These are phyloP conservation scores for Etheostoma perlongum DNA, from an alignment of 2,797 vertebrate species.

Conservation along the genomic window DNA sequence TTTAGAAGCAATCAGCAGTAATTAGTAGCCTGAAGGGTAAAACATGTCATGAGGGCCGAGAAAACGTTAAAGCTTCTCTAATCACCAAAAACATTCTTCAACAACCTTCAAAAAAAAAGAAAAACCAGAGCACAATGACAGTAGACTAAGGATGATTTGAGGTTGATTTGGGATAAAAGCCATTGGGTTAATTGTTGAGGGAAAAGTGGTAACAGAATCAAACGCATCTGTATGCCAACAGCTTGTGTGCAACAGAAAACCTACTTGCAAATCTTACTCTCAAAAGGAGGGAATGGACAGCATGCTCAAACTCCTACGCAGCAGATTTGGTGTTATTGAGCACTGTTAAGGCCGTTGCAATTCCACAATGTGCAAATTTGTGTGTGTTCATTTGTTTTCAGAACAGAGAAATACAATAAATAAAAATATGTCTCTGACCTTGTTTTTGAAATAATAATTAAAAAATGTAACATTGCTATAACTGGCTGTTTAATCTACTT, in stretches of 20 bases:
- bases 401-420: constrained; percentile 34
- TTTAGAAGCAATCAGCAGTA: constrained; percentile 4
- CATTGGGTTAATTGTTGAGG: constrained; percentile 19
- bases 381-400: constrained; percentile 21
- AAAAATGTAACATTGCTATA: not conserved
- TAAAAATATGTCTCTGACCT: constrained; percentile 42
- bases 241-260: constrained; percentile 55
- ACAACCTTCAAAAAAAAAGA: not conserved
- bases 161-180: constrained; percentile 35
- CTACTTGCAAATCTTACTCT: constrained; percentile 40
- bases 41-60: constrained; percentile 4
- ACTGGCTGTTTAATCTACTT: constrained; percentile 23
- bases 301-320: constrained; percentile 76
- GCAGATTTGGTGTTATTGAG: constrained; percentile 74
- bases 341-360: constrained; percentile 25
- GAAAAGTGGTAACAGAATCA: constrained; percentile 36
- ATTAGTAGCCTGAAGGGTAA: constrained; percentile 9
- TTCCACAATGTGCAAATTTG: constrained; percentile 5
- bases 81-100: constrained; percentile 25
- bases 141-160: constrained; percentile 18
- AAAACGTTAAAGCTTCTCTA: constrained; percentile 28
- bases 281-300: constrained; percentile 40
- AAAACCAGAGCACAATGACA: constrained; percentile 13
- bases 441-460: constrained; percentile 30
- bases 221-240: constrained; percentile 44